Evolutionary conservation across 1,140 invertebrate genomes (phyloP).

Genomic region (Drosophila azteca): DNA sequence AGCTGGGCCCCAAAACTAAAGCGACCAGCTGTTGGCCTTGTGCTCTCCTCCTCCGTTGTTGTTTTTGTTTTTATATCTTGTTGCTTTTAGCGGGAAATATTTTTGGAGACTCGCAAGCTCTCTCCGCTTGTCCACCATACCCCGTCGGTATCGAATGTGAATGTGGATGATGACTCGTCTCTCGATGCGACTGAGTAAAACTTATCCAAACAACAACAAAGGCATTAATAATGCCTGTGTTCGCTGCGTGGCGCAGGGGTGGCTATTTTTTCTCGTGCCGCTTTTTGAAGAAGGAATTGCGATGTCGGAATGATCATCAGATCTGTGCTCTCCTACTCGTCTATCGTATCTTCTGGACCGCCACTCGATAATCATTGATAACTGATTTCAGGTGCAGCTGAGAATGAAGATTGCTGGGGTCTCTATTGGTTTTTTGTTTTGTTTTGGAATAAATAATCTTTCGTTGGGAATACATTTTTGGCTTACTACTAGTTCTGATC

Average conservation of each 20-base stretch:
- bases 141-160: constrained; percentile 1
- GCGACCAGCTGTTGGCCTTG: constrained; percentile 52
- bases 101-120: constrained; percentile 43
- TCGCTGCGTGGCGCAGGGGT: constrained; percentile 16
- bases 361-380: constrained; percentile 21
- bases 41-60: constrained; percentile 13
- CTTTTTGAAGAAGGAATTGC: constrained; percentile 29
- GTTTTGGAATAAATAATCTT: constrained; percentile 18
- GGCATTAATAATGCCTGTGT: constrained; percentile 48
- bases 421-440: constrained; percentile 11
- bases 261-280: constrained; percentile 41
- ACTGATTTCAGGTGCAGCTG: constrained; percentile 38
- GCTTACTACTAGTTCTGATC: constrained; percentile 10
- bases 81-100: constrained; percentile 29
- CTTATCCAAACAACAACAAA: constrained; percentile 52
- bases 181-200: constrained; percentile 46
- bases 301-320: constrained; percentile 32
- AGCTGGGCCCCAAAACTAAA: constrained; percentile 39
- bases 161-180: constrained; percentile 38
- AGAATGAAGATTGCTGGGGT: constrained; percentile 21
- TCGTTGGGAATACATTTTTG: constrained; percentile 26
- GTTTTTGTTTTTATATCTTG: constrained; percentile 11
- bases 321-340: constrained; percentile 6
- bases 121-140: constrained; percentile 3
- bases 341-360: constrained; percentile 6